These are phyloP conservation scores for Brassicogethes aeneus DNA, from an alignment of 2,888 invertebrate genomes.

Conservation along the genomic window DNA sequence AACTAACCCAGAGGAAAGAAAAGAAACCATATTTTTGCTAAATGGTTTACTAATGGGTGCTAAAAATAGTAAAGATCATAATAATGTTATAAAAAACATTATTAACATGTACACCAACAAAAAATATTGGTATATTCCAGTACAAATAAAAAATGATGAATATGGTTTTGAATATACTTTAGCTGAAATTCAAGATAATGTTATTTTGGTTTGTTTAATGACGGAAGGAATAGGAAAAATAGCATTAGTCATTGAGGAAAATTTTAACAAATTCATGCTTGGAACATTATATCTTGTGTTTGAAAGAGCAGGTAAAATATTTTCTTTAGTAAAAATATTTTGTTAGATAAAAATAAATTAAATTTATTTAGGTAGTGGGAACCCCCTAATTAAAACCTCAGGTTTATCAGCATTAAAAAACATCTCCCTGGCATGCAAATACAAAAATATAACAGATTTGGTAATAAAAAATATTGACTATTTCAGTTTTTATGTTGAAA, in stretches of 20 bases:
- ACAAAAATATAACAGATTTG: slow-evolving; percentile 48
- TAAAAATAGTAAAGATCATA: slow-evolving; percentile 7
- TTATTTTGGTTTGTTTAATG: slow-evolving; percentile 57
- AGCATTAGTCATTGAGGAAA: slow-evolving; percentile 44
- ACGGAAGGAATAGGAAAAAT: slow-evolving; percentile 61
- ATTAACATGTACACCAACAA: slow-evolving; percentile 42
- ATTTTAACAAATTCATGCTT: slow-evolving; percentile 53
- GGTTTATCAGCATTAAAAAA: slow-evolving; percentile 51
- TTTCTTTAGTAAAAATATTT: too few species aligned
- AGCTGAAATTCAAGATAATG: slow-evolving; percentile 48
- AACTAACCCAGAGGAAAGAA: slow-evolving; percentile 43
- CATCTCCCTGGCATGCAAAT: slow-evolving; percentile 50
- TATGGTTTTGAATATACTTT: slow-evolving; percentile 27
- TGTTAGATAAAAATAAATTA: neutral
- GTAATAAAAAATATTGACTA: slow-evolving; percentile 64
- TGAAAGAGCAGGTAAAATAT: slow-evolving; percentile 58
- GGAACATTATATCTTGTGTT: slow-evolving; percentile 59
- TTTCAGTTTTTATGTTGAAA: slow-evolving; percentile 60
- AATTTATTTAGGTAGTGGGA: slow-evolving; percentile 49
- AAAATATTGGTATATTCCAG: slow-evolving; percentile 45
- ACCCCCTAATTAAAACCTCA: slow-evolving; percentile 52
- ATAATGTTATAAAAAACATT: slow-evolving; percentile 18
- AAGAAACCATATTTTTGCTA: slow-evolving; percentile 53
- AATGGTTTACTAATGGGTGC: slow-evolving; percentile 40
- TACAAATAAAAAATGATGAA: slow-evolving; percentile 32